phyloP scores from a whole-genome alignment of 2,888 invertebrate species.

The Heliconius sara region DNA sequence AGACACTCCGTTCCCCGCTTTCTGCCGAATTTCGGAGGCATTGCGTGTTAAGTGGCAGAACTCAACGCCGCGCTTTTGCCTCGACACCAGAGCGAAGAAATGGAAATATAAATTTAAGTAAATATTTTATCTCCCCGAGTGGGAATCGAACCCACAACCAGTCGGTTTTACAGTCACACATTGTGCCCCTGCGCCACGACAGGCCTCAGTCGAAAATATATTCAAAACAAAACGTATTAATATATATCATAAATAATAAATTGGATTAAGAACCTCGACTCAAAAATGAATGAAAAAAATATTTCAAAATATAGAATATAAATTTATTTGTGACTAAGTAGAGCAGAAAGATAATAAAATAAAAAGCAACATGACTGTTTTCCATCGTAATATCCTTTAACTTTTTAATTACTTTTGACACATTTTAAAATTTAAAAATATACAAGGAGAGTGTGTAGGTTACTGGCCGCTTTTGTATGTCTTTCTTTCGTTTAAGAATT shows the following conservation, averaged over 20 bases:
- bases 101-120: too few species aligned
- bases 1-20: too few species aligned
- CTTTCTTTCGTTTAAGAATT: slow-evolving; percentile 54
- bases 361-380: slow-evolving; percentile 5
- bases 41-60: too few species aligned
- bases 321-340: slow-evolving; percentile 3
- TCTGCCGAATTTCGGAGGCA: too few species aligned
- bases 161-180: too few species aligned
- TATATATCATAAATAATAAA: background rate
- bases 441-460: slow-evolving; percentile 49
- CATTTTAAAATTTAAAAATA: slow-evolving; percentile 5
- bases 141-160: too few species aligned
- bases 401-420: slow-evolving; percentile 14
- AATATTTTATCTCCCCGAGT: too few species aligned
- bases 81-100: too few species aligned
- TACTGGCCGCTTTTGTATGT: slow-evolving; percentile 57
- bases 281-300: background rate
- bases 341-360: slow-evolving; percentile 13
- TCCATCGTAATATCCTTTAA: slow-evolving; percentile 9
- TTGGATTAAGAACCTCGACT: background rate
- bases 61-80: too few species aligned
- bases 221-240: background rate
- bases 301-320: background rate
- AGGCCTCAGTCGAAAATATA: background rate
- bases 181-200: too few species aligned